These are phyloP conservation scores for Fragum whitleyi DNA, from an alignment of 2,888 invertebrate species.

Conservation along the genomic window DNA sequence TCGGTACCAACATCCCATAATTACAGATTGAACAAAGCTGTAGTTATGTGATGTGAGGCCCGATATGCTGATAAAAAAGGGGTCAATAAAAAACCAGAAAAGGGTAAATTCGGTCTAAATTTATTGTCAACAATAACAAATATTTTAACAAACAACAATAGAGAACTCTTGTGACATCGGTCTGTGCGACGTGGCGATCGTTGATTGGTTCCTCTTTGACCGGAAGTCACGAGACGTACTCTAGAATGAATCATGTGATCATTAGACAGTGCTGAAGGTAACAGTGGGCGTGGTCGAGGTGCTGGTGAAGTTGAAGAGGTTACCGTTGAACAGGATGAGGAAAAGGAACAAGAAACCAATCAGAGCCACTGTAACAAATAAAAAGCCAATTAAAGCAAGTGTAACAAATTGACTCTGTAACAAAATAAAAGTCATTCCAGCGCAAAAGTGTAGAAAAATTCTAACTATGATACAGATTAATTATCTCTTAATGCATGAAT, in stretches of 20 bases:
- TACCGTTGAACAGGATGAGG: conserved; percentile 42
- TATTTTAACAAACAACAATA: background rate
- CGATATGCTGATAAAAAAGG: no score
- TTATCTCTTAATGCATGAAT: no score
- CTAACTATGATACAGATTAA: no score
- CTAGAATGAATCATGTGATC: background rate
- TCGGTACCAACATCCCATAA: no score
- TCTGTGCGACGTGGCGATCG: background rate
- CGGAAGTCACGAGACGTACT: background rate
- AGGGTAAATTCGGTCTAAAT: background rate
- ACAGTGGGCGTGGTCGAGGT: conserved; percentile 29
- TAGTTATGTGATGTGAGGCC: no score
- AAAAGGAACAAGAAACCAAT: conserved; percentile 43
- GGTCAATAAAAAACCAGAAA: no score
- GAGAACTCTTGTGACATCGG: background rate
- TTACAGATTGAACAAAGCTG: no score
- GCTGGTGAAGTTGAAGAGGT: conserved; percentile 40
- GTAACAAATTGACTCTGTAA: no score
- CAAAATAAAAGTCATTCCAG: no score
- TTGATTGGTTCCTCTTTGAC: background rate
- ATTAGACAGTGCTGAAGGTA: background rate
- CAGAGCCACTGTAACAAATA: conserved; percentile 46
- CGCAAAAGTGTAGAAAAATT: no score
- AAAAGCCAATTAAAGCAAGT: no score
- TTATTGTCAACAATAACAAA: conserved; percentile 4